These are phyloP conservation scores for Hiodon alosoides DNA, from an alignment of 2,113 vertebrate species.

Conservation along the genomic window DNA sequence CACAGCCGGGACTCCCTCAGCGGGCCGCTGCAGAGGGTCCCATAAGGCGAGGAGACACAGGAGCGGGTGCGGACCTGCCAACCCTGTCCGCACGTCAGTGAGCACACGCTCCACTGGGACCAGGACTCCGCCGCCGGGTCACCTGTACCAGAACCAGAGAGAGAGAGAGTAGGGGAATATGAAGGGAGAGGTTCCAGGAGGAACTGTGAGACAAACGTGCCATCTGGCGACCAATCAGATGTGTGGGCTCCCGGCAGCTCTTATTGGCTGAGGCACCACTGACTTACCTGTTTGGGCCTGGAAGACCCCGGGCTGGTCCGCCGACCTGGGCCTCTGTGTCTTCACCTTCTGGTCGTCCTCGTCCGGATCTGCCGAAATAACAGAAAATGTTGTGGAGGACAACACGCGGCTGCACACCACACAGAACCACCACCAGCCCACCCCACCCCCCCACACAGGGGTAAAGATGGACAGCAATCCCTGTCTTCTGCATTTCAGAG, in stretches of 20 bases:
- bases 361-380: slow-evolving; percentile 69
- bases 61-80: slow-evolving; percentile 93
- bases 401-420: neutral
- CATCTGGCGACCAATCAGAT: too few relatives aligned
- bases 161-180: neutral
- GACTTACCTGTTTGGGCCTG: slow-evolving; percentile 94
- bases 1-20: slow-evolving; percentile 89
- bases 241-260: too few relatives aligned
- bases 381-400: slow-evolving; percentile 21
- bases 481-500: too few relatives aligned
- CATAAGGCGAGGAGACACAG: slow-evolving; percentile 93
- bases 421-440: neutral
- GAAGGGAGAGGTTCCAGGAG: neutral
- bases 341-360: slow-evolving; percentile 96
- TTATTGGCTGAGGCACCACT: neutral
- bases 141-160: slow-evolving; percentile 56
- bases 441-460: neutral
- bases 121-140: slow-evolving; percentile 94
- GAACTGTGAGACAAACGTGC: too few relatives aligned
- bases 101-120: slow-evolving; percentile 98
- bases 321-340: slow-evolving; percentile 91
- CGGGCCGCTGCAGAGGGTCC: slow-evolving; percentile 92
- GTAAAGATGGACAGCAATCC: neutral
- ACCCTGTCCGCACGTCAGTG: slow-evolving; percentile 92
- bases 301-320: slow-evolving; percentile 91